Conservation (phyloP, 1,140 invertebrate genomes). For the Tenebrio molitor region DNA sequence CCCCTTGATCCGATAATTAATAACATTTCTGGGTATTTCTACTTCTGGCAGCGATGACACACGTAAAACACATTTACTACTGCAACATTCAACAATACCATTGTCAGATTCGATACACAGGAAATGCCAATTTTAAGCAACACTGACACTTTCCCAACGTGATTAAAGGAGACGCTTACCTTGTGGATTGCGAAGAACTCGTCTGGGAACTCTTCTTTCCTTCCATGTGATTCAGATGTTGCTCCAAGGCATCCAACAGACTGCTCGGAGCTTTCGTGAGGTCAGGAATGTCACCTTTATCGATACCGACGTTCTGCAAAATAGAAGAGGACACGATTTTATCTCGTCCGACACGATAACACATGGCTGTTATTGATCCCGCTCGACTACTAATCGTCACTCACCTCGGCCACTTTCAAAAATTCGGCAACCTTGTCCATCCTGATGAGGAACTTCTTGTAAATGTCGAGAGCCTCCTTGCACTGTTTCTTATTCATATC, state of each 20-base stretch:
- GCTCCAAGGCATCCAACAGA: slow-evolving; percentile 96
- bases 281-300: slow-evolving; percentile 99
- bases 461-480: slow-evolving; percentile 97
- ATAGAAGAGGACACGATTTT: not conserved
- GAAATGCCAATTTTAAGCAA: too few relatives aligned
- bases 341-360: not conserved
- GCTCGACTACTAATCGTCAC: slow-evolving; percentile 9
- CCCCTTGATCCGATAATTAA: too few relatives aligned
- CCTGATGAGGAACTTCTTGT: slow-evolving; percentile 98
- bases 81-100: too few relatives aligned
- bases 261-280: slow-evolving; percentile 99
- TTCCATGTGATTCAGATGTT: slow-evolving; percentile 93
- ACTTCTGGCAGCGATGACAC: too few relatives aligned
- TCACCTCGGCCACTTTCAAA: slow-evolving; percentile 94
- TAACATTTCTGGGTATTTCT: too few relatives aligned
- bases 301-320: slow-evolving; percentile 94
- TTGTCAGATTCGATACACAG: too few relatives aligned
- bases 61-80: too few relatives aligned
- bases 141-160: too few relatives aligned
- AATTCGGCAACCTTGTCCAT: slow-evolving; percentile 99
- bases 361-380: not conserved
- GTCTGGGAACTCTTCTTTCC: slow-evolving; percentile 85
- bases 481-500: slow-evolving; percentile 99
- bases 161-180: too few relatives aligned
- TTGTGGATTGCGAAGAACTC: slow-evolving; percentile 27